These are phyloP conservation scores for Fragum sueziense DNA, from an alignment of 2,888 invertebrate species.

Conservation along the genomic window DNA sequence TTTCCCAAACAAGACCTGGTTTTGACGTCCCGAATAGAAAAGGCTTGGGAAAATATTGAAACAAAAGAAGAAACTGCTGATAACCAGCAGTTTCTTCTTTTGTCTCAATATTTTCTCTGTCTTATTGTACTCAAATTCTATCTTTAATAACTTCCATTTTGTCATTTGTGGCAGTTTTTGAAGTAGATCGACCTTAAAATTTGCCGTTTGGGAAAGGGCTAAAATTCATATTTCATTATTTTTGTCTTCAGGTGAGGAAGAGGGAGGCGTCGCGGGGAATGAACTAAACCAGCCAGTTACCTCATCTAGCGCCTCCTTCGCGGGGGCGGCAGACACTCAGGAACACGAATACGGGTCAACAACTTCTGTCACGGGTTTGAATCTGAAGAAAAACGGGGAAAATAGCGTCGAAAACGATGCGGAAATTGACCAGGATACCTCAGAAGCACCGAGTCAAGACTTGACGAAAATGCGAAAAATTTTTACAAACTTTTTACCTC, in stretches of 20 bases:
- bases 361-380: constrained; percentile 35
- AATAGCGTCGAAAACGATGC: not conserved
- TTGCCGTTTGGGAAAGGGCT: no score
- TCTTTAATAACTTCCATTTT: no score
- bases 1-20: no score
- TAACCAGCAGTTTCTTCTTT: no score
- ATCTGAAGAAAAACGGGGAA: constrained; percentile 23
- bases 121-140: no score
- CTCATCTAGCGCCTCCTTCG: constrained; percentile 35
- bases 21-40: no score
- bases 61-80: no score
- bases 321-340: constrained; percentile 48
- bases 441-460: constrained; percentile 1
- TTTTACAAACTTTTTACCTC: constrained; percentile 22
- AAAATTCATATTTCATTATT: no score
- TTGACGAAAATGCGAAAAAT: not conserved
- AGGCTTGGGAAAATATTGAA: no score
- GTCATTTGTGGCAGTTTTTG: no score
- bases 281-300: constrained; percentile 36
- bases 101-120: no score
- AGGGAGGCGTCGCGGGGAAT: constrained; percentile 28
- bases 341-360: constrained; percentile 46
- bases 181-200: no score
- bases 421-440: constrained; percentile 12
- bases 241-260: constrained; percentile 39